phyloP scores from a whole-genome alignment of 2,888 invertebrate species.

The Drosophila acutilabella region DNA sequence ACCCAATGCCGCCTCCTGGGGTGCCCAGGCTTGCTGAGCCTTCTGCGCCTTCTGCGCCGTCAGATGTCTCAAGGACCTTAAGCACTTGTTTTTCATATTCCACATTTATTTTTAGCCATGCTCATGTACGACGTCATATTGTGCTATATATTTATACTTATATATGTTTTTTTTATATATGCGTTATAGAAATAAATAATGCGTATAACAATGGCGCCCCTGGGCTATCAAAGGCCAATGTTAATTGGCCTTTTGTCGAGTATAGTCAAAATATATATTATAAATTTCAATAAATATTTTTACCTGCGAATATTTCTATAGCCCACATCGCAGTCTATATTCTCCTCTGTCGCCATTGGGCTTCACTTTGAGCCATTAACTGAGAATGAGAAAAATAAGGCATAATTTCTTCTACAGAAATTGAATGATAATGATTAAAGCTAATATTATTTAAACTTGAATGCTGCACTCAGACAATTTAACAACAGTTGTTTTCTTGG shows the following conservation, averaged over 20 bases:
- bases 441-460: too few species aligned
- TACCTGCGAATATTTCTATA: conserved; percentile 36
- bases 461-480: too few species aligned
- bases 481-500: too few species aligned
- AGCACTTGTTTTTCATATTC: conserved; percentile 54
- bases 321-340: conserved; percentile 5
- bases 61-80: conserved; percentile 52
- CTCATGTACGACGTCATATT: conserved; percentile 49
- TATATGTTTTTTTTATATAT: conserved; percentile 17
- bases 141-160: conserved; percentile 38
- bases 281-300: conserved; percentile 34
- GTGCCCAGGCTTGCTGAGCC: conserved; percentile 14
- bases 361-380: conserved; percentile 10
- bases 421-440: neutral
- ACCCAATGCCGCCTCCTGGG: conserved; percentile 22
- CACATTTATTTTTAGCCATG: conserved; percentile 56
- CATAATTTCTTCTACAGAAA: neutral
- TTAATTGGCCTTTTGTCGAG: conserved; percentile 67
- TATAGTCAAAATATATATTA: conserved; percentile 31
- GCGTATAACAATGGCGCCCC: conserved; percentile 40
- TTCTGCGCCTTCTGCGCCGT: conserved; percentile 32
- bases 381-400: neutral
- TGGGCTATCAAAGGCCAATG: conserved; percentile 61
- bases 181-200: conserved; percentile 8
- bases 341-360: neutral